Base-by-base conservation (phyloP, 2,113 vertebrate species). In the Motacilla alba region DNA sequence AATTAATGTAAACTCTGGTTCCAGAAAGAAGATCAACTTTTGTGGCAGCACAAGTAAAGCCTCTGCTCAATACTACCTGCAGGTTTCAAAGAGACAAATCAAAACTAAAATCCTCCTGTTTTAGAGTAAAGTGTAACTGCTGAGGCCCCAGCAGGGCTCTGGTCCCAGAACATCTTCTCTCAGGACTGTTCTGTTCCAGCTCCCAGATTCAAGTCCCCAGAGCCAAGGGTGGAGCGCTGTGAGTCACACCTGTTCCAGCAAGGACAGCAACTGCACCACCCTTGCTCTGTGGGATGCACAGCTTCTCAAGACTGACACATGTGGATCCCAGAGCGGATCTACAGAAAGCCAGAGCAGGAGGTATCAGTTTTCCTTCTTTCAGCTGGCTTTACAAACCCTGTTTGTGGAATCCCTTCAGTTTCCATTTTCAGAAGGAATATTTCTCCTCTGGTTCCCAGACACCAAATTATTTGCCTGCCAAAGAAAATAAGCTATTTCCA, bases 201-300 rank as follows among this genome's bases (percentile, higher is more conserved):
- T 89, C 13, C 9, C 0, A 0, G 30, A 41, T 22, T 56, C 49
- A 60, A 35, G 21, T 5, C 26, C 20, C 35, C 9, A 46, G 3
- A 11, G 41, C 55, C 49, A 90, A 79, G 58, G 78, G 87, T 58
- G 84, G 78, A 83, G 78, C 0, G 1, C 31, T 31, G 15, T 44
- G 76, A 92, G 56, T 44, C 80, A 92, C 76, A 96, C 46, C 28
- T 87, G n/a, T 5, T 58, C 37, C 77, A 49, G 46, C 49, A 52
- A 20, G 30, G 53, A 87, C 41, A 46, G 37, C 52, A 87, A 10
- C 41, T 46, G 73, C 87, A 93, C 31, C 41, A 20, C 20, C 60
- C 56, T 20, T 24, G 26, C 37, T 52, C 64, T 23, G 21, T 14
- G 30, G 43, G 56, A 76, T 26, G 17, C 33, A 69, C 22, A 59